phyloP scores from a whole-genome alignment of 2,113 vertebrate genomes.

The Callithrix jacchus region DNA sequence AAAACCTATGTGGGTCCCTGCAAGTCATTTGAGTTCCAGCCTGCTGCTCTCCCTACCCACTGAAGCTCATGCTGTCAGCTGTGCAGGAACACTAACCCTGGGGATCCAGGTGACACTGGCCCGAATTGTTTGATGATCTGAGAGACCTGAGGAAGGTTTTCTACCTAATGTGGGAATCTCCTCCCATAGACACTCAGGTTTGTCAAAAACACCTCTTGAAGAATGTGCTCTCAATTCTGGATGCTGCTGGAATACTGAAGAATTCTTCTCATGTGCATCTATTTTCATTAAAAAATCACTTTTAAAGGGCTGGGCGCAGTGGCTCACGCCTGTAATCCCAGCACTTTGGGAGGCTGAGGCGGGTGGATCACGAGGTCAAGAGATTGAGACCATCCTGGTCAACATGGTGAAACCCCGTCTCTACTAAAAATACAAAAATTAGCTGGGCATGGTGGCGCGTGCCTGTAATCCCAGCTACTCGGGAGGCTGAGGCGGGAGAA shows the following conservation, averaged over 20 bases:
- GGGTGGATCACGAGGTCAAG: too few species aligned
- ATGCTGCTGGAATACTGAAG: background rate
- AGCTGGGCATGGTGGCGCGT: too few species aligned
- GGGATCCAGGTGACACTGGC: background rate
- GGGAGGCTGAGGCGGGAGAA: too few species aligned
- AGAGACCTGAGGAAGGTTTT: background rate
- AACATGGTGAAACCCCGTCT: too few species aligned
- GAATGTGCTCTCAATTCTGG: background rate
- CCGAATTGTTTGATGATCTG: background rate
- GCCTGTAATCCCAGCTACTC: too few species aligned
- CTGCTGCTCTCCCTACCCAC: background rate
- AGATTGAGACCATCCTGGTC: too few species aligned
- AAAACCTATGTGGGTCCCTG: background rate
- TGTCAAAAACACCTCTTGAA: background rate
- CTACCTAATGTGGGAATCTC: background rate
- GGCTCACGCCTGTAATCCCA: too few species aligned
- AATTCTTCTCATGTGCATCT: background rate
- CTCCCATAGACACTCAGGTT: background rate
- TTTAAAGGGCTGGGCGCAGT: background rate
- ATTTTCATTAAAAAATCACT: slow-evolving; percentile 40
- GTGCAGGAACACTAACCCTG: background rate
- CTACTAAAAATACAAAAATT: too few species aligned
- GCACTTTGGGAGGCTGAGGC: too few species aligned
- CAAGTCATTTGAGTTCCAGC: background rate
- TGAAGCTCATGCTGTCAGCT: background rate